Evolutionary conservation across 2,113 vertebrate species (phyloP), one percentile per base, ranked within the genome.

Genomic region (Oncorhynchus tshawytscha): DNA sequence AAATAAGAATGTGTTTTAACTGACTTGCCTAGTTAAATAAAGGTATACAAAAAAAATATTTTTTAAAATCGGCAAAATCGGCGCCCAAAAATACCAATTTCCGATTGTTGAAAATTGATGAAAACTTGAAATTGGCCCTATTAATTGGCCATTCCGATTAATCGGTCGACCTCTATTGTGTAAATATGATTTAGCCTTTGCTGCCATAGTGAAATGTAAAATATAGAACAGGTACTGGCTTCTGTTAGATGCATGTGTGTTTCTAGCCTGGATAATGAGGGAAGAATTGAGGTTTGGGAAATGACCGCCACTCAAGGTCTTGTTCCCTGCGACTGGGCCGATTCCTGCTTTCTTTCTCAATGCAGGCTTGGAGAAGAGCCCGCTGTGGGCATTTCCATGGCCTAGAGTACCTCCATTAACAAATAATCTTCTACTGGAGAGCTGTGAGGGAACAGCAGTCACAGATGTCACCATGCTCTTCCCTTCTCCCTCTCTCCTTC

Each of bases 351-450:
- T 90, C 51, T 18, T 83, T 82, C 85, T 84, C 74, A 75, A 80
- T 82, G 70, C 76, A 74, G 75, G 79, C 82, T 71, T 76, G 80
- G 69, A 78, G 83, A 79, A 82, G 84, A 78, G 80, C 89, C 16
- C 85, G 89, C 86, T 84, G 80, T 81, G 87, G 90, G 87, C 85
- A 90, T 87, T 90, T 91, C 85, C 84, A 86, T 78, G 76, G 91
- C 90, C 89, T 84, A 81, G 87, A 92, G 91, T 86, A 85, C 88
- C 84, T 83, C 83, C 84, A 90, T 91, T 90, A 93, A 92, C 90
- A 91, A 93, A 91, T 91, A 89, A 91, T 90, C 85, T 89, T 84
- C 86, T 88, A 85, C 78, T 79, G 88, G 84, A 80, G 86, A 87
- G 86, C 81, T 83, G 86, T 78, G 80, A 86, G 86, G 78, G 82